Evolutionary conservation across 2,113 vertebrate species (phyloP).

Genomic region (Myotis davidii): DNA sequence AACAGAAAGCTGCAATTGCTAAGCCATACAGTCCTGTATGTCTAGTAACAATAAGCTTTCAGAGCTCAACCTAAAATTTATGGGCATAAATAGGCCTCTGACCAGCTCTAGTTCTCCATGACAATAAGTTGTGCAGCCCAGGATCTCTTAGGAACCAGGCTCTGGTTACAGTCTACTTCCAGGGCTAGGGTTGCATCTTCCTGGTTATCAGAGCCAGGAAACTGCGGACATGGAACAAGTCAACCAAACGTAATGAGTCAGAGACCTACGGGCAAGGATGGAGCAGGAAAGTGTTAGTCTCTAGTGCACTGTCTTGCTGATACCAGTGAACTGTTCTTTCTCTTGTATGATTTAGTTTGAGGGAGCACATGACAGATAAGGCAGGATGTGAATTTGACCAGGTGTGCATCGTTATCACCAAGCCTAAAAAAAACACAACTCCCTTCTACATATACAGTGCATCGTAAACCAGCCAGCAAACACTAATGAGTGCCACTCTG

Average conservation of each 20-base stretch:
- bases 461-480: not conserved
- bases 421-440: not conserved
- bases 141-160: not conserved
- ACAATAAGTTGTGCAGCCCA: not conserved
- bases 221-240: not conserved
- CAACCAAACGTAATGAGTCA: not conserved
- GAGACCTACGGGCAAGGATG: not conserved
- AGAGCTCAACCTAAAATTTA: not conserved
- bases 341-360: not conserved
- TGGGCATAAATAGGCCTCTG: not conserved
- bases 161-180: not conserved
- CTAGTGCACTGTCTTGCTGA: not conserved
- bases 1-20: not conserved
- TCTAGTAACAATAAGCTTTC: not conserved
- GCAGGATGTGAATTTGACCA: constrained; percentile 29
- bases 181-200: not conserved
- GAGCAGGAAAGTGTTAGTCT: not conserved
- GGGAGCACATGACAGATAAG: not conserved
- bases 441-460: not conserved
- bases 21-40: not conserved
- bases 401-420: not conserved
- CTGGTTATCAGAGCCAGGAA: not conserved
- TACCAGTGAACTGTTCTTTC: not conserved
- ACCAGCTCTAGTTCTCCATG: not conserved
- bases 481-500: not conserved